Evolutionary conservation across 2,888 invertebrate genomes (phyloP).

Genomic region (Tipula confusa): DNA sequence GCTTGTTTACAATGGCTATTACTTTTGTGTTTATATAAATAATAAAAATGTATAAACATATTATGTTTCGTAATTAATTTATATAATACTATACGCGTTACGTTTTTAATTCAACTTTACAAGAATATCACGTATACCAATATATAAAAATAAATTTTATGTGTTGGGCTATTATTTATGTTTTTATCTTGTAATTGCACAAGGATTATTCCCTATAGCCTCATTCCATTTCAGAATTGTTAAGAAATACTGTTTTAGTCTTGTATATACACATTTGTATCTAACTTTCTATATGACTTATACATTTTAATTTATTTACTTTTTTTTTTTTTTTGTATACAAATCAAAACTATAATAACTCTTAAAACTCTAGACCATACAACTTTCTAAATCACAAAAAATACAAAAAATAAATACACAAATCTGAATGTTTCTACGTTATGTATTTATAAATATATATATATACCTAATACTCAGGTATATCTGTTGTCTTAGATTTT

Average conservation of each 20-base stretch:
- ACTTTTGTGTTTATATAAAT: background rate
- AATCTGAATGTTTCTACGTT: background rate
- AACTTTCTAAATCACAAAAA: background rate
- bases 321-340: background rate
- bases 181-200: background rate
- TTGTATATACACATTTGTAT: background rate
- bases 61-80: background rate
- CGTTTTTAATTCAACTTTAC: background rate
- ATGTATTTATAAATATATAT: background rate
- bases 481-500: background rate
- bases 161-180: background rate
- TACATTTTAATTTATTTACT: background rate
- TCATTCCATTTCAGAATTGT: too few species aligned
- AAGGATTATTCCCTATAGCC: background rate
- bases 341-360: slow-evolving; percentile 12
- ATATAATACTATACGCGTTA: background rate
- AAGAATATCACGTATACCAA: background rate
- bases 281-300: background rate
- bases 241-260: too few species aligned
- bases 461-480: too few species aligned
- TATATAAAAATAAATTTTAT: too few species aligned
- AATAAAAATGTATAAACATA: too few species aligned
- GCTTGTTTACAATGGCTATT: background rate
- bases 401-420: background rate
- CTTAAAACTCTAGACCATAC: background rate